phyloP scores from a whole-genome alignment of 1,140 invertebrate species.

The Bombus superbus region DNA sequence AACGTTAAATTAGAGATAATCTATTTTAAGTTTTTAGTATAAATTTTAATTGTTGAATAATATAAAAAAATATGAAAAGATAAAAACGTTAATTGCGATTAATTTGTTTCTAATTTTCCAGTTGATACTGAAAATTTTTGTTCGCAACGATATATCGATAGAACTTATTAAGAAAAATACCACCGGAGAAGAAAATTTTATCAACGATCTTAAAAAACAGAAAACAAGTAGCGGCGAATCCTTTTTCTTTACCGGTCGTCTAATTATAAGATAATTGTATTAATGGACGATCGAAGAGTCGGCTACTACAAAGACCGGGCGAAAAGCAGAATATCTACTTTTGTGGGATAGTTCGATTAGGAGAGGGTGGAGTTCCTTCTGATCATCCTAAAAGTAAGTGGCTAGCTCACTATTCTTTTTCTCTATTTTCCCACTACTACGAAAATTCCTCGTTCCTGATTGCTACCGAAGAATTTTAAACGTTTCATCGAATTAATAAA shows the following conservation, averaged over 20 bases:
- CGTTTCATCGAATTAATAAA: neutral
- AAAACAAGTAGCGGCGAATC: constrained; percentile 56
- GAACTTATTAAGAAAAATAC: neutral
- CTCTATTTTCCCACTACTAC: no score
- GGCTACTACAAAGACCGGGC: constrained; percentile 58
- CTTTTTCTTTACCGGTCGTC: constrained; percentile 41
- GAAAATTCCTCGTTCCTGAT: neutral
- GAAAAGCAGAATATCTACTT: constrained; percentile 42
- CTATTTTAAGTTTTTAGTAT: neutral
- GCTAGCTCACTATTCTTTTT: neutral
- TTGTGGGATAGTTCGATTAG: constrained; percentile 41
- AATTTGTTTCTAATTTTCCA: neutral
- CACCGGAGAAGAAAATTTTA: constrained; percentile 34
- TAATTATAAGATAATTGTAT: constrained; percentile 68
- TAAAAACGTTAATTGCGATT: neutral
- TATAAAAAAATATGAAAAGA: neutral
- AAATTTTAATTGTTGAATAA: neutral
- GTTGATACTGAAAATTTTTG: neutral
- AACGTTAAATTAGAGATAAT: neutral
- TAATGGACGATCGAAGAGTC: constrained; percentile 62
- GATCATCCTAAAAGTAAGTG: neutral
- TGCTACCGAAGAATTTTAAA: neutral
- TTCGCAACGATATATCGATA: neutral
- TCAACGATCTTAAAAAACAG: constrained; percentile 30
- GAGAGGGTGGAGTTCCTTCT: constrained; percentile 3